Percentiles rank a stretch among this genome's conserved stretches.
Evolutionary conservation across 2,797 vertebrate genomes (phyloP).

Genomic region (Morus bassanus): DNA sequence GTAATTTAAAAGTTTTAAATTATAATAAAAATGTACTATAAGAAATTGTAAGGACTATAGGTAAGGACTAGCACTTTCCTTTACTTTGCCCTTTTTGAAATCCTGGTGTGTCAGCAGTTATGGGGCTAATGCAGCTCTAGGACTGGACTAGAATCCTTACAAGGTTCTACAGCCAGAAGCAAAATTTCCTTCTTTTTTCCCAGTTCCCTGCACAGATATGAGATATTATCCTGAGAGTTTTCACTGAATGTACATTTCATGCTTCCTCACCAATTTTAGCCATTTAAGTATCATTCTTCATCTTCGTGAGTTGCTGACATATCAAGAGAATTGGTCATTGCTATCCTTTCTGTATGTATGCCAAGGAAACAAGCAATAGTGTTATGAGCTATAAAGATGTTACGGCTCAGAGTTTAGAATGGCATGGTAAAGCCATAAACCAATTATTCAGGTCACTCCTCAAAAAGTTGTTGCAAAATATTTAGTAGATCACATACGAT

Average conservation of each 20-base stretch:
- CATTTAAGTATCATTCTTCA: not conserved
- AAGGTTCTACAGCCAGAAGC: not conserved
- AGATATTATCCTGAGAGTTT: not conserved
- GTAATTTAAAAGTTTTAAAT: not conserved
- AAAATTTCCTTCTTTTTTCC: not conserved
- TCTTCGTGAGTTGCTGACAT: not conserved
- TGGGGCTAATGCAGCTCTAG: not conserved
- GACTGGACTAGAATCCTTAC: not conserved
- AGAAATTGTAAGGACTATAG: not conserved
- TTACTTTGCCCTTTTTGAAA: not conserved
- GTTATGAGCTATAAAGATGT: not conserved
- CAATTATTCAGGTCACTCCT: not conserved
- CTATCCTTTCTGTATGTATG: not conserved
- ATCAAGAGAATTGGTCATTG: not conserved
- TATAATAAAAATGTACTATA: not conserved
- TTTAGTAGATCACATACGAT: not conserved
- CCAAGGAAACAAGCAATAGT: not conserved
- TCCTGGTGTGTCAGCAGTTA: not conserved
- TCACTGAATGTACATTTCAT: not conserved
- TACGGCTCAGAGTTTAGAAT: not conserved
- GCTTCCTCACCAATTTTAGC: not conserved
- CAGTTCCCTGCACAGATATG: not conserved
- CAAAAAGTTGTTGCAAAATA: not conserved
- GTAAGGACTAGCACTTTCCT: not conserved
- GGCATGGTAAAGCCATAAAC: not conserved